phyloP scores from a whole-genome alignment of 1,140 invertebrate species.

The Matsumurasca onukii region DNA sequence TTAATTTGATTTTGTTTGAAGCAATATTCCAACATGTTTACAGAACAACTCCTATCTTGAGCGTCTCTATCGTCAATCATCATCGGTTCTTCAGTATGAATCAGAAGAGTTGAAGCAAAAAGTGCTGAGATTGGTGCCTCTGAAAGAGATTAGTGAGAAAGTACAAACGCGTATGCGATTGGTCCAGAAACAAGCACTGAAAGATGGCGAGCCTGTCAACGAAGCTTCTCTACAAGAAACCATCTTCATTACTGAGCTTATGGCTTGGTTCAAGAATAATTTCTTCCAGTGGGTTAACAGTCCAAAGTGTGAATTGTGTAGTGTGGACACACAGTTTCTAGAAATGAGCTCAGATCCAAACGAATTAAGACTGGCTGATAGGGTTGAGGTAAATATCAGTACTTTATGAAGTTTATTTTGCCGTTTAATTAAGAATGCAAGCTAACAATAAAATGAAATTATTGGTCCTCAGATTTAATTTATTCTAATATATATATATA shows the following conservation, averaged over 20 bases:
- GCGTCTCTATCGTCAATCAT: not conserved
- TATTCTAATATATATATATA: no score
- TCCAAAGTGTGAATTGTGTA: constrained; percentile 61
- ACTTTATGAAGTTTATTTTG: constrained; percentile 11
- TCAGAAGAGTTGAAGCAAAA: constrained; percentile 9
- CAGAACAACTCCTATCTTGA: no score
- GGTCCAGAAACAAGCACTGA: constrained; percentile 52
- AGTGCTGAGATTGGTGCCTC: constrained; percentile 52
- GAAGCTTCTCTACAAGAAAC: constrained; percentile 66
- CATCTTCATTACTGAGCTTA: constrained; percentile 71
- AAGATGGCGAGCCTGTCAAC: constrained; percentile 41
- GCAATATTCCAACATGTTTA: no score
- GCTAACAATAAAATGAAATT: not conserved
- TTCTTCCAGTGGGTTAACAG: constrained; percentile 92
- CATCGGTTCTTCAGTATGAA: constrained; percentile 25
- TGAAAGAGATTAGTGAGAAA: constrained; percentile 57
- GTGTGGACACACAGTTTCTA: not conserved
- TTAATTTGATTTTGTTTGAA: no score
- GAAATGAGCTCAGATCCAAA: constrained; percentile 11
- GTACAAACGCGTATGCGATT: constrained; percentile 60
- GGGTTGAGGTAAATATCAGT: constrained; percentile 54
- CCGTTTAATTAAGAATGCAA: constrained; percentile 42
- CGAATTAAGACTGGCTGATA: constrained; percentile 50
- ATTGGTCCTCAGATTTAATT: not conserved
- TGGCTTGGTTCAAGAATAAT: constrained; percentile 87